Evolutionary conservation across 1,140 invertebrate genomes (phyloP), one percentile per base, ranked within the genome.

Genomic region (Monomorium pharaonis): DNA sequence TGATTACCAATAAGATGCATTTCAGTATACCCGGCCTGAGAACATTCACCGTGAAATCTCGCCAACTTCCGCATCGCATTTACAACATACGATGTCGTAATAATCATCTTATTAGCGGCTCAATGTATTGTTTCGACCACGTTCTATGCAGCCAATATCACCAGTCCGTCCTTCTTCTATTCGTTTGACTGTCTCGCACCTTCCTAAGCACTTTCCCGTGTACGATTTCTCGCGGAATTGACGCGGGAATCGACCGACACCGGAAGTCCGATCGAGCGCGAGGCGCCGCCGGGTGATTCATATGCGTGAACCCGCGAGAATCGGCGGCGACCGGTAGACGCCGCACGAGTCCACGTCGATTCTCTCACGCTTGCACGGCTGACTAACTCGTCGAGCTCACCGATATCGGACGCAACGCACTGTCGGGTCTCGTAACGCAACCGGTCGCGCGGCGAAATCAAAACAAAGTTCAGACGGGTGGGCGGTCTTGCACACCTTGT

Each of bases 331-430:
- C 51, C 30, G 21, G 42, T 49, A 84, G n/a, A 74, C 69, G 37
- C 33, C n/a, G 27, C 21, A 27, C 21, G n/a, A 42, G 24, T 54
- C 67, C 60, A 47, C 42, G 47, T 14, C 37, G 84, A 88, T 86
- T 91, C 89, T 92, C 86, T 89, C 89, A 92, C 91, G 91, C 62
- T 80, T 16, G 37, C 56, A 92, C 21, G 21, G 88, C 86, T 91
- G 90, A 91, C 92, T 91, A 92, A 92, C 84, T 85, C 86, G 63
- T 84, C 44, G 86, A 27, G 47, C 42, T 16, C n/a, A n/a, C 49
- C 88, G 86, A 89, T 88, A 89, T 70, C 47, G 92, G n/a, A 88
- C 86, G 91, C 89, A 92, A 91, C 21, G 6, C 7, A 81, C 54
- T 70, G 88, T 86, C 89, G 27, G 42, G 37, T 62, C 56, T 76